phyloP scores from a whole-genome alignment of 2,888 invertebrate species.

The Leptothorax acervorum region DNA sequence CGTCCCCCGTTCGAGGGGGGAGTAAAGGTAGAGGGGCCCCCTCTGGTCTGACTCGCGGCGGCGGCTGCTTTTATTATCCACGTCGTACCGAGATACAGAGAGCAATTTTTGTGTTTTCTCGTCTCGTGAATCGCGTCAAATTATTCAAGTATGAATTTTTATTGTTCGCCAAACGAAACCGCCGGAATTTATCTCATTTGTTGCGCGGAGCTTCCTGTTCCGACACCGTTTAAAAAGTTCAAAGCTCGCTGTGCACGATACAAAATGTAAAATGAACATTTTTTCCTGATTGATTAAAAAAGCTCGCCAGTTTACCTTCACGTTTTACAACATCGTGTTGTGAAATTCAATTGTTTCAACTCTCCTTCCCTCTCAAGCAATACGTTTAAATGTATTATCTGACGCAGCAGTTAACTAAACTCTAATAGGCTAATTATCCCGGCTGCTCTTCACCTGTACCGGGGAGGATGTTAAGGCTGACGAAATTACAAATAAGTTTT shows the following conservation, averaged over 20 bases:
- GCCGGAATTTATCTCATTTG: not conserved
- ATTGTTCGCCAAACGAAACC: not conserved
- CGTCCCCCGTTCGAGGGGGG: not conserved
- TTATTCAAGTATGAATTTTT: conserved; percentile 10
- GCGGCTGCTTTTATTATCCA: conserved; percentile 48
- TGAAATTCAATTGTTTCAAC: conserved; percentile 43
- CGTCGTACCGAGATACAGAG: not conserved
- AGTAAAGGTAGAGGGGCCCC: not conserved
- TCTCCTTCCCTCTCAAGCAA: conserved; percentile 19
- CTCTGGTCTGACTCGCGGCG: conserved; percentile 27
- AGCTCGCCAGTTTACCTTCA: not conserved
- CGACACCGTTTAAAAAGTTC: not conserved
- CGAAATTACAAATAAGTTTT: conserved; percentile 57
- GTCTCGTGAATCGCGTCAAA: not conserved
- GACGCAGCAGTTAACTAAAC: conserved; percentile 58
- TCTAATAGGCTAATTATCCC: conserved; percentile 61
- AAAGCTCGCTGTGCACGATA: no score
- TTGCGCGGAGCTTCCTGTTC: not conserved
- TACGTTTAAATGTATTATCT: conserved; percentile 56
- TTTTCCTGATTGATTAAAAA: conserved; percentile 4
- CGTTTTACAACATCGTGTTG: not conserved
- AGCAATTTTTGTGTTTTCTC: conserved; percentile 1
- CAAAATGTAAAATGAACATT: not conserved
- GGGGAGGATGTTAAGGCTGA: conserved; percentile 47
- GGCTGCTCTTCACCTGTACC: conserved; percentile 36